phyloP scores from a whole-genome alignment of 2,113 vertebrate species.

The Todiramphus chloris region DNA sequence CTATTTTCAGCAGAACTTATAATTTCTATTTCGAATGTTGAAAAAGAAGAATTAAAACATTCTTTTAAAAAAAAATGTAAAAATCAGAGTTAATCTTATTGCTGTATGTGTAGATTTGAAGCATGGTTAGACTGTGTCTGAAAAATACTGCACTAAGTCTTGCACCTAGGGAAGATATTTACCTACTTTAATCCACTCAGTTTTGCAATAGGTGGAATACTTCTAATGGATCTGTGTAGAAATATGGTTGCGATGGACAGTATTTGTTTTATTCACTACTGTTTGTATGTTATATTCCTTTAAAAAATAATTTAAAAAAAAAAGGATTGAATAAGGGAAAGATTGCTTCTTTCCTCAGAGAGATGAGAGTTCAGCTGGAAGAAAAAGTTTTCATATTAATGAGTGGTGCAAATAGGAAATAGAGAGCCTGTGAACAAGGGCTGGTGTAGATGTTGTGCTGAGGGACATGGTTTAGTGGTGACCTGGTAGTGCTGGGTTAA shows the following conservation, averaged over 20 bases:
- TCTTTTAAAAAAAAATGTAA: neutral
- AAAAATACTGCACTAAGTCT: neutral
- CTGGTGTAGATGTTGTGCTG: too few species aligned
- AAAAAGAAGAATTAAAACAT: neutral
- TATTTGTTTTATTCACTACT: neutral
- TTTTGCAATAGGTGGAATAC: neutral
- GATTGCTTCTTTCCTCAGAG: neutral
- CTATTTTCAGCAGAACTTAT: neutral
- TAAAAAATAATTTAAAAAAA: too few species aligned
- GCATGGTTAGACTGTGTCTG: neutral
- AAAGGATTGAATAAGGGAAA: neutral
- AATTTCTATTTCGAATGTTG: neutral
- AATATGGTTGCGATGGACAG: neutral
- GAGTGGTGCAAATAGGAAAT: neutral
- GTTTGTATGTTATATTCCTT: neutral
- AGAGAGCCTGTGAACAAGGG: neutral
- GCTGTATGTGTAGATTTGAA: neutral
- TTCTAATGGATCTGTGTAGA: neutral
- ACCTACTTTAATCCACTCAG: neutral
- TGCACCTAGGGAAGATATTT: neutral
- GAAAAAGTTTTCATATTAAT: neutral
- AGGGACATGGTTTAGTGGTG: too few species aligned
- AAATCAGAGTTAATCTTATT: neutral
- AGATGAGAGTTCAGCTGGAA: neutral
- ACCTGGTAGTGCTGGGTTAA: too few species aligned